Evolutionary conservation across 2,888 invertebrate species (phyloP), one percentile per base, ranked within the genome.

Genomic region (Diaperis boleti): DNA sequence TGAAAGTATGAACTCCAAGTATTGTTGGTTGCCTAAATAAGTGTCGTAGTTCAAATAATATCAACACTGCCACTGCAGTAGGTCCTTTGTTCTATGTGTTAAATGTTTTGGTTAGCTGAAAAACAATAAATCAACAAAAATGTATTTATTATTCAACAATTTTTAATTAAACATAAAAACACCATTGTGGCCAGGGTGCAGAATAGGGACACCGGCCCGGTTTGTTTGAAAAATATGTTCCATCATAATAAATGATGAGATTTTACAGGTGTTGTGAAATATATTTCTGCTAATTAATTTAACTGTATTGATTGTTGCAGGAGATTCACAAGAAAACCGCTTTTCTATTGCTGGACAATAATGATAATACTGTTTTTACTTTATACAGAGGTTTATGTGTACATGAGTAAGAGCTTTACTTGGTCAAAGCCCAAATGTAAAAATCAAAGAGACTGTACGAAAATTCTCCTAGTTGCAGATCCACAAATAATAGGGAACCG

Each of bases 401-500:
- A 81, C 66, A 70, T 71, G 55, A 55, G 76, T 11, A 78, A 79
- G 59, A 72, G 72, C 13, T 69, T 68, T 10, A 71, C 68, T 14
- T 82, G 82, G 82, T 63, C 72, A 11, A 47, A 69, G 47, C 62
- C 78, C 39, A 66, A 72, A 52, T 82, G 82, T 67, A 61, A 72
- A 35, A 70, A 78, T 54, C 59, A 70, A 17, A 66, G 71, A 17
- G 69, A 74, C 31, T 83, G 82, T 71, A 74, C 76, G 10, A 78
- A 74, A 71, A 76, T 83, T 39, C 69, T 83, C 13, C 68, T 83
- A 35, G 89, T 94, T 50, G 95, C 96, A 3, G 98, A 98, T 82
- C 96, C 97, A 11, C 98, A 98, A 82, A 87, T 98, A 63, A 87
- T 96, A 69, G 98, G 97, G 0, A 89, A 92, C 69, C 81, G 85